phyloP scores from a whole-genome alignment of 2,888 invertebrate genomes.

The Drosophila flavopinicola region DNA sequence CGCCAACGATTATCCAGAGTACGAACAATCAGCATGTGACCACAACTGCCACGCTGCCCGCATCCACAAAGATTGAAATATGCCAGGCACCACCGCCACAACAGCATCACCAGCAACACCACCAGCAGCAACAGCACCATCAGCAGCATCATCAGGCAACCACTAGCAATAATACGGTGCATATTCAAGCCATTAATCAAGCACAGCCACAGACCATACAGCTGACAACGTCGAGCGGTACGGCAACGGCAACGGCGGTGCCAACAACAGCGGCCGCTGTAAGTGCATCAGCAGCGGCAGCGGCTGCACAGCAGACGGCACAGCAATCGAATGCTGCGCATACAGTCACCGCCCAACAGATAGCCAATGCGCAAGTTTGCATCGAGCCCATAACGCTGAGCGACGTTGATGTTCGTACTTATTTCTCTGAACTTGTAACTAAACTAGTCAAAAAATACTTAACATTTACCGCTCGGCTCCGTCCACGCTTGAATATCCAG shows the following conservation, averaged over 20 bases:
- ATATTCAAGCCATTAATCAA: slow-evolving; percentile 60
- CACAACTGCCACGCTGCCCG: slow-evolving; percentile 80
- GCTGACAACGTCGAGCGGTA: slow-evolving; percentile 66
- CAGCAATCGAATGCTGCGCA: slow-evolving; percentile 56
- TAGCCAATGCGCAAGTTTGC: slow-evolving; percentile 89
- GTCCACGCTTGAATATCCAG: neutral
- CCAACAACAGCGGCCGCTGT: slow-evolving; percentile 66
- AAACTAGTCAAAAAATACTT: slow-evolving; percentile 48
- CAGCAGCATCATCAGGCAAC: slow-evolving; percentile 50
- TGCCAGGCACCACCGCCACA: slow-evolving; percentile 80
- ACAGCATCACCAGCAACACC: slow-evolving; percentile 35
- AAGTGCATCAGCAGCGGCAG: slow-evolving; percentile 62
- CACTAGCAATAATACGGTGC: slow-evolving; percentile 57
- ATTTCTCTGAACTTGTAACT: slow-evolving; percentile 62
- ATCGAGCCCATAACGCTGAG: slow-evolving; percentile 90
- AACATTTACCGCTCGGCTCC: neutral
- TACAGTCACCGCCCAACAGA: slow-evolving; percentile 80
- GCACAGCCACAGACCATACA: slow-evolving; percentile 67
- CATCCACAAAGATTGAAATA: slow-evolving; percentile 83
- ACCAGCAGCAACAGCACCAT: slow-evolving; percentile 25
- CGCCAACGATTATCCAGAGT: slow-evolving; percentile 82
- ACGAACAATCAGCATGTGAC: slow-evolving; percentile 83
- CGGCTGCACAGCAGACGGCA: slow-evolving; percentile 50
- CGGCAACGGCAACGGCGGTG: slow-evolving; percentile 72
- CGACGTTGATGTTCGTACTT: slow-evolving; percentile 90